Evolutionary conservation across 2,888 invertebrate species (phyloP).

Genomic region (Zele albiditarsus): DNA sequence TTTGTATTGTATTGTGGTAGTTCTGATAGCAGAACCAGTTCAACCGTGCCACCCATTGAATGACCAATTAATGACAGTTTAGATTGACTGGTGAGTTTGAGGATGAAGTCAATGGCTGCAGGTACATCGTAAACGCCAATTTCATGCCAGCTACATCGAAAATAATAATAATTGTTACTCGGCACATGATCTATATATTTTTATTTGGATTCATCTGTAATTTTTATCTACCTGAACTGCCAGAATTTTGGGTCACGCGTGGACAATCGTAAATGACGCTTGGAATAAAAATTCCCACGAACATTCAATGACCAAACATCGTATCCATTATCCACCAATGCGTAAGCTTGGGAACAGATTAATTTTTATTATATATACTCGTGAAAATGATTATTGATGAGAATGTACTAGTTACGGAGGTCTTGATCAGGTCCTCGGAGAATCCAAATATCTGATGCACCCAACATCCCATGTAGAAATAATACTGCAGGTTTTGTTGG

Average conservation of each 20-base stretch:
- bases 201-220: too few species aligned
- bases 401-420: conserved; percentile 50
- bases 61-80: conserved; percentile 60
- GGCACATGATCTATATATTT: too few species aligned
- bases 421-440: conserved; percentile 55
- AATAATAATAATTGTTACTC: conserved; percentile 8
- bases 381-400: background rate
- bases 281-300: conserved; percentile 57
- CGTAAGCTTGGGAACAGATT: conserved; percentile 50
- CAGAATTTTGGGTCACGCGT: conserved; percentile 54
- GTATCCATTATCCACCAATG: conserved; percentile 56
- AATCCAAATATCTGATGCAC: conserved; percentile 57
- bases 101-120: conserved; percentile 59
- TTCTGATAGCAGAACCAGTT: conserved; percentile 61
- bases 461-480: conserved; percentile 56
- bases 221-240: conserved; percentile 53
- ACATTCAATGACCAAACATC: conserved; percentile 58
- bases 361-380: background rate
- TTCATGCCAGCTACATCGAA: conserved; percentile 61
- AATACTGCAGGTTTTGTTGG: conserved; percentile 54
- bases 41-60: conserved; percentile 63
- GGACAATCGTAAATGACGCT: conserved; percentile 50
- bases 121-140: conserved; percentile 59
- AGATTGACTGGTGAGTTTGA: conserved; percentile 55
- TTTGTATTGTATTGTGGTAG: conserved; percentile 62